Percentiles rank a stretch among this genome's conserved stretches.
Conservation (phyloP, 2,113 vertebrate genomes). For the Ptychochromis oligacanthus region DNA sequence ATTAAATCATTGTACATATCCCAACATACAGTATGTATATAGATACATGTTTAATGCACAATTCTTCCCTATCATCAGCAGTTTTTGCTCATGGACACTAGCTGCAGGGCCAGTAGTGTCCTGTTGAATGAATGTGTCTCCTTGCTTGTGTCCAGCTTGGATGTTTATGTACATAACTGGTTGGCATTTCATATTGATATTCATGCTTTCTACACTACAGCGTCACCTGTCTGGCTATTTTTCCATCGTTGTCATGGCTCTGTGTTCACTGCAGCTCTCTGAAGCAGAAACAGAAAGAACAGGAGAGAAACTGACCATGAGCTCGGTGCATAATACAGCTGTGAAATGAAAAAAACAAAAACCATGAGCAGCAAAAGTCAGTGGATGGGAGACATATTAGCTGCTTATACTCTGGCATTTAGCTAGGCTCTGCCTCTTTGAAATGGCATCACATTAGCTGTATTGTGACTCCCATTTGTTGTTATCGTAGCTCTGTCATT, state of each 20-base stretch:
- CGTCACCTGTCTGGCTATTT: neutral
- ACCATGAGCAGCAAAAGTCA: neutral
- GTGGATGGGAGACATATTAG: neutral
- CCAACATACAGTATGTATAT: neutral
- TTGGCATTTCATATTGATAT: neutral
- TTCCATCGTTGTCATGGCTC: neutral
- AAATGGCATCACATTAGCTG: constrained; percentile 7
- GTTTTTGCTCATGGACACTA: neutral
- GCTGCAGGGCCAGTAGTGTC: no score
- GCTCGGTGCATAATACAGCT: neutral
- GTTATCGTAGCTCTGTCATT: neutral
- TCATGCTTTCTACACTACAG: neutral
- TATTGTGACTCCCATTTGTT: neutral
- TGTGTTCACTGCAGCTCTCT: neutral
- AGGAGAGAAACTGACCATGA: neutral
- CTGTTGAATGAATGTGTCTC: no score
- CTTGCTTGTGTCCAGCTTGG: neutral
- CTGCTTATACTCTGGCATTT: neutral
- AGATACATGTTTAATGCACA: no score
- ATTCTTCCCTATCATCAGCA: neutral
- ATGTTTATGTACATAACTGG: neutral
- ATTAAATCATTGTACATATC: no score
- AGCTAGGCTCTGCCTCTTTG: neutral
- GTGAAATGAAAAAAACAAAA: neutral
- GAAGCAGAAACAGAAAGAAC: neutral